Percentiles rank a stretch among this genome's conserved stretches.
phyloP scores from a whole-genome alignment of 1,140 invertebrate species.

The Caenorhabditis latens region DNA sequence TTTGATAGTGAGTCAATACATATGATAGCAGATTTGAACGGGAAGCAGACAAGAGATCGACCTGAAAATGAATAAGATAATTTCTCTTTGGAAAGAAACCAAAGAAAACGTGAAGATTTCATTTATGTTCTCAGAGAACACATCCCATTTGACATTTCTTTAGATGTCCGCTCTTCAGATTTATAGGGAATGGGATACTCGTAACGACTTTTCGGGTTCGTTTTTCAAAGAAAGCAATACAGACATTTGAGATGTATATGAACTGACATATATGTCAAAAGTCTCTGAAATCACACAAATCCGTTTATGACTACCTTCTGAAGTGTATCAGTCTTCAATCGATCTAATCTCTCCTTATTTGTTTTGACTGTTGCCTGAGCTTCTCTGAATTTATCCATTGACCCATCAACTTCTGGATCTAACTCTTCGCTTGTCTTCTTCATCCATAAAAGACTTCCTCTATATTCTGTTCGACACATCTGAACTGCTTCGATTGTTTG shows the following conservation, averaged over 20 bases:
- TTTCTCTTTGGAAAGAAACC: no score
- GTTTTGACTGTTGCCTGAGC: slow-evolving; percentile 83
- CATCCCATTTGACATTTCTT: no score
- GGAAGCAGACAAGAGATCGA: slow-evolving; percentile 94
- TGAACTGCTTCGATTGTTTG: slow-evolving; percentile 93
- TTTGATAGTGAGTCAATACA: slow-evolving; percentile 89
- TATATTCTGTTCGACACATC: slow-evolving; percentile 92
- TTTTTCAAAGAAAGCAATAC: no score
- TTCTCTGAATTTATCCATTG: slow-evolving; percentile 94
- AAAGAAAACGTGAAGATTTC: no score
- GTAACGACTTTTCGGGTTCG: no score
- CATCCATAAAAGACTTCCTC: slow-evolving; percentile 97
- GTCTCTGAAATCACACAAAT: no score
- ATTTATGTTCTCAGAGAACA: no score
- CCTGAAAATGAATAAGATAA: slow-evolving; percentile 81
- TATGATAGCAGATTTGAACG: slow-evolving; percentile 81
- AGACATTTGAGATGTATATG: no score
- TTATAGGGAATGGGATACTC: no score
- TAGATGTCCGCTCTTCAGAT: no score
- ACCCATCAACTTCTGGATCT: slow-evolving; percentile 94
- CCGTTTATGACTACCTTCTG: slow-evolving; percentile 82
- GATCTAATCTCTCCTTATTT: slow-evolving; percentile 91
- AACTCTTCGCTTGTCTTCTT: slow-evolving; percentile 94
- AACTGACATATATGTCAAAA: no score
- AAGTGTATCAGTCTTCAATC: slow-evolving; percentile 91